Conservation (phyloP, 2,113 vertebrate genomes). For the Corynorhinus townsendii region DNA sequence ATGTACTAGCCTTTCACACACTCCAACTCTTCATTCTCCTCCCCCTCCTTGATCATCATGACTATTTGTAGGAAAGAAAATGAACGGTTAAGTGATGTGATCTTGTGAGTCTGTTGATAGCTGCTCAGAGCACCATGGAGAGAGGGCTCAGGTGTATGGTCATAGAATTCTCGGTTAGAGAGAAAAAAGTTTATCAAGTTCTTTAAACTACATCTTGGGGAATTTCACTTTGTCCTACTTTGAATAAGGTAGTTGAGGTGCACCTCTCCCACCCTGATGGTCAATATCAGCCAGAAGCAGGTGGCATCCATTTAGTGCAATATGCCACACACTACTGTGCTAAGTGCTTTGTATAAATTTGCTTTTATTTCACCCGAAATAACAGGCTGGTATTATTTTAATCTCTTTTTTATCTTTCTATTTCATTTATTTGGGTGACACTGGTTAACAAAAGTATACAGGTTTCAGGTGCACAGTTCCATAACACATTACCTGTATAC, state of each 20-base stretch:
- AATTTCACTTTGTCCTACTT: background rate
- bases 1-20: background rate
- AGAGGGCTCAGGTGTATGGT: background rate
- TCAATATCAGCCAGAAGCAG: background rate
- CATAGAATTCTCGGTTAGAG: background rate
- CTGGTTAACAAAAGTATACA: background rate
- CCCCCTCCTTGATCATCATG: background rate
- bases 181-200: background rate
- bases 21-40: background rate
- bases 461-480: background rate
- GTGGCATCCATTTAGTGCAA: background rate
- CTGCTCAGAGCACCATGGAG: background rate
- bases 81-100: background rate
- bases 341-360: background rate
- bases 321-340: background rate
- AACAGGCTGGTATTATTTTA: background rate
- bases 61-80: background rate
- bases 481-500: background rate
- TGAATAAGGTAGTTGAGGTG: background rate
- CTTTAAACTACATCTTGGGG: background rate
- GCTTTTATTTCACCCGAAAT: background rate
- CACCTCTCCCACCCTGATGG: rapidly evolving
- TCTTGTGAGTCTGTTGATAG: background rate
- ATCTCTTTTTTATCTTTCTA: background rate
- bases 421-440: background rate